Conservation (phyloP, 2,113 vertebrate species). For the Hassar affinis region DNA sequence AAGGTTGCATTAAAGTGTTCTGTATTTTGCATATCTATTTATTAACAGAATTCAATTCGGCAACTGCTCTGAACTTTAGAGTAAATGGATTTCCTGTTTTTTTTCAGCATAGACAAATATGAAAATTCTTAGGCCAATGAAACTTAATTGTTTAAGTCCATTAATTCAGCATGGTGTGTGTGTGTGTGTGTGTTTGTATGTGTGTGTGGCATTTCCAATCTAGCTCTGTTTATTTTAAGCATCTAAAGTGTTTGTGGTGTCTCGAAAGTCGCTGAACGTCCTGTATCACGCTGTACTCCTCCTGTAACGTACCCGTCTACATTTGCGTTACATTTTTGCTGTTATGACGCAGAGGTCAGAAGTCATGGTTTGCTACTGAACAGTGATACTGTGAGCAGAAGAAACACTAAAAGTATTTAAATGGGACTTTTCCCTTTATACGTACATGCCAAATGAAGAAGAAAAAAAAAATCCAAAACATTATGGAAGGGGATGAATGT, state of each 20-base stretch:
- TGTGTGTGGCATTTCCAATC: neutral
- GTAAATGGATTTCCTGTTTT: neutral
- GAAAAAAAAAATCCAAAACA: constrained; percentile 54
- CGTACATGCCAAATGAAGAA: constrained; percentile 55
- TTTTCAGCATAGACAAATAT: neutral
- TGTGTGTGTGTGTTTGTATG: neutral
- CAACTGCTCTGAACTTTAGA: neutral
- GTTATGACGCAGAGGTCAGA: constrained; percentile 30
- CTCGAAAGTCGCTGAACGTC: neutral
- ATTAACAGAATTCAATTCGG: neutral
- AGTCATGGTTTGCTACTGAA: constrained; percentile 52
- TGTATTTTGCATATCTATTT: neutral
- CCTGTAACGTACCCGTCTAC: constrained; percentile 27
- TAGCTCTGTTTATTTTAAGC: neutral
- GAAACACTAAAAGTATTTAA: constrained; percentile 48
- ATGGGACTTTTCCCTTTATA: constrained; percentile 43
- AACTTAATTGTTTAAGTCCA: neutral
- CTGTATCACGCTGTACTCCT: constrained; percentile 16
- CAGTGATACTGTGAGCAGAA: constrained; percentile 51
- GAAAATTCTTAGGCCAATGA: neutral
- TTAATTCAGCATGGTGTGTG: constrained; percentile 7
- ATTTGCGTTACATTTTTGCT: constrained; percentile 35
- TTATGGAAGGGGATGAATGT: constrained; percentile 54
- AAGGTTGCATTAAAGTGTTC: neutral
- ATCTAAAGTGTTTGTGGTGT: constrained; percentile 4